Conservation (phyloP, 2,797 vertebrate species). For the Alexandromys oeconomus region DNA sequence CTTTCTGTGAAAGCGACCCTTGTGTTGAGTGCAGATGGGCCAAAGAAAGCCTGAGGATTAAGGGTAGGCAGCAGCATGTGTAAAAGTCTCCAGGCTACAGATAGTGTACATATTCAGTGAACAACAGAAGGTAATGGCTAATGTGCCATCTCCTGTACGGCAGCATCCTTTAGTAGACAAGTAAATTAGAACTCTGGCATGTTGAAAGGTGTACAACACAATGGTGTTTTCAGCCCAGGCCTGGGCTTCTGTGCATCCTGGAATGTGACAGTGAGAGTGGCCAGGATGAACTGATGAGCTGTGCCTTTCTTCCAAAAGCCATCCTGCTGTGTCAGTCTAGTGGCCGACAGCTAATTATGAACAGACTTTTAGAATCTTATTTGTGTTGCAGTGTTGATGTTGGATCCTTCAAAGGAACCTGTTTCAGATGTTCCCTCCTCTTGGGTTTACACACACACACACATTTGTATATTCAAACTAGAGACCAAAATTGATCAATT, state of each 20-base stretch:
- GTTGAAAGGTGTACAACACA: background rate
- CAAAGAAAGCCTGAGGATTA: background rate
- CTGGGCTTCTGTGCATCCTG: background rate
- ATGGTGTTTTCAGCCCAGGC: background rate
- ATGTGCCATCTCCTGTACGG: background rate
- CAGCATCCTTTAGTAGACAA: conserved; percentile 12
- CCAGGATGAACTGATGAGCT: background rate
- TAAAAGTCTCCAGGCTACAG: background rate
- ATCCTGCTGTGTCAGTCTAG: background rate
- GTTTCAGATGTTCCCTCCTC: background rate
- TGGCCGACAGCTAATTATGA: background rate
- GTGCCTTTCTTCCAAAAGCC: background rate
- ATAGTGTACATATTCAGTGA: background rate
- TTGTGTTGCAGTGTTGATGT: background rate
- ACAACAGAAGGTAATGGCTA: background rate
- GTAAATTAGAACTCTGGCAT: background rate
- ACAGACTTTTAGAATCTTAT: background rate
- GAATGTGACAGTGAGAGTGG: background rate
- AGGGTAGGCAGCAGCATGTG: background rate
- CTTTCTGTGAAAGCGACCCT: background rate
- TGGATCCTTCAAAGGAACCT: background rate
- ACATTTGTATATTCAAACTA: background rate
- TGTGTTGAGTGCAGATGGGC: background rate
- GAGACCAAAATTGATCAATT: background rate
- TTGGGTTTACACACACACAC: background rate